These are phyloP conservation scores for Halcyon malimbica DNA, from an alignment of 2,113 vertebrate genomes.

Conservation along the genomic window DNA sequence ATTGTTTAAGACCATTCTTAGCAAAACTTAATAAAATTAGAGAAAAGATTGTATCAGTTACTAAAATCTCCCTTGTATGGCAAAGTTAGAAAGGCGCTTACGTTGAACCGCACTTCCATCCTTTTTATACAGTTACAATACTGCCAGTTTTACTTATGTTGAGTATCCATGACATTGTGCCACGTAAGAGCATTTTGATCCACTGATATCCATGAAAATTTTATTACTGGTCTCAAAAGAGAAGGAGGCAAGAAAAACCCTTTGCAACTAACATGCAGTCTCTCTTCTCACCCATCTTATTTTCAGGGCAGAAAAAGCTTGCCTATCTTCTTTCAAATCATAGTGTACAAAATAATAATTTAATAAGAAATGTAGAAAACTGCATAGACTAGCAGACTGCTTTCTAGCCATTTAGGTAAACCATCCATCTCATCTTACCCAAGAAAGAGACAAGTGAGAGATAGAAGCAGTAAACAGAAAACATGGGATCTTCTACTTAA, in stretches of 20 bases:
- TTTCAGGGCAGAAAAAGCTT: neutral
- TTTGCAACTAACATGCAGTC: neutral
- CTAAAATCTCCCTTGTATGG: neutral
- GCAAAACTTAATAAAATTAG: neutral
- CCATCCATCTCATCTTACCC: neutral
- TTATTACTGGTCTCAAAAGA: neutral
- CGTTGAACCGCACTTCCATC: neutral
- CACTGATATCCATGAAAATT: neutral
- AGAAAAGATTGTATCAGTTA: neutral
- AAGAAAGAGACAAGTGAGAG: neutral
- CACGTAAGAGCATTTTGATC: neutral
- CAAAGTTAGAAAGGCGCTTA: neutral
- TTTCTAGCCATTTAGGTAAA: neutral
- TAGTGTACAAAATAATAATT: neutral
- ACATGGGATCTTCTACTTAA: neutral
- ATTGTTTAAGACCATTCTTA: neutral
- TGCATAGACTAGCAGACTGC: neutral
- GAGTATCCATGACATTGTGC: neutral
- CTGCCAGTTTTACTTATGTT: neutral
- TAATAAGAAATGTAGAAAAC: neutral
- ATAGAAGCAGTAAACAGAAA: neutral
- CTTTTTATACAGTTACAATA: neutral
- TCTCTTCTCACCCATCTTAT: neutral
- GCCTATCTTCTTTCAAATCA: neutral
- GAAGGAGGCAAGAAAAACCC: neutral